Base-by-base conservation (phyloP, 1,140 invertebrate genomes). In the Gonioctena quinquepunctata region DNA sequence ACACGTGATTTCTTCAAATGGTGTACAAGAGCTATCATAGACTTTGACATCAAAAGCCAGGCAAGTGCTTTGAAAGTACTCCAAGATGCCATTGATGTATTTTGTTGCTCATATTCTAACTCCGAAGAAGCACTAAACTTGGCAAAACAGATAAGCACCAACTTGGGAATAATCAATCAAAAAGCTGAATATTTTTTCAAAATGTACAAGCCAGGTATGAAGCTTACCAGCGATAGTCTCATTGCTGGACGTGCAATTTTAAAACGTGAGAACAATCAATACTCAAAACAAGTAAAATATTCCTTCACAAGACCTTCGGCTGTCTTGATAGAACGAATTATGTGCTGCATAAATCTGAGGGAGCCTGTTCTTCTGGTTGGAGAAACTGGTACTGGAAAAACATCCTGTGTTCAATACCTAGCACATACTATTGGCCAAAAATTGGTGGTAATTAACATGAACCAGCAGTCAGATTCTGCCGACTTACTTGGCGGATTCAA, bases 381-480 rank as follows among this genome's bases (percentile, higher is more conserved):
- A 56, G 98, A 99, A 86, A 99, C 98, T 0, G 98, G 98, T 50
- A 97, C 96, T 11, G 98, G 98, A 8, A 99, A 99, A 87, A 99
- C 98, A 0, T 95, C 95, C n/a, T 91, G 93, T 0, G 89, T 99
- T 26, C 98, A 99, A 81, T 96, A 94, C 82, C 84, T 99, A 18
- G 95, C 97, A 0, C 87, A 91, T 71, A 89, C 92, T 71, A 90
- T 93, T 0, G 91, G 93, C 11, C 90, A 95, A 73, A 93, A 92
- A 80, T 85, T 99, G 11, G 87, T 94, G 48, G 96, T 99, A 0
- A 94, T 99, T n/a, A 99, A 99, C 83, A 95, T 99, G 93, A 99
- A 98, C 82, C 97, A 99, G 82, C 97, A 99, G 83, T 98, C 95
- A 75, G 97, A 99, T 84, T 96, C 93, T 57, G 90, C 94, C 2